Evolutionary conservation across 2,797 vertebrate species (phyloP), one percentile per base, ranked within the genome.

Genomic region (Silurus aristotelis): DNA sequence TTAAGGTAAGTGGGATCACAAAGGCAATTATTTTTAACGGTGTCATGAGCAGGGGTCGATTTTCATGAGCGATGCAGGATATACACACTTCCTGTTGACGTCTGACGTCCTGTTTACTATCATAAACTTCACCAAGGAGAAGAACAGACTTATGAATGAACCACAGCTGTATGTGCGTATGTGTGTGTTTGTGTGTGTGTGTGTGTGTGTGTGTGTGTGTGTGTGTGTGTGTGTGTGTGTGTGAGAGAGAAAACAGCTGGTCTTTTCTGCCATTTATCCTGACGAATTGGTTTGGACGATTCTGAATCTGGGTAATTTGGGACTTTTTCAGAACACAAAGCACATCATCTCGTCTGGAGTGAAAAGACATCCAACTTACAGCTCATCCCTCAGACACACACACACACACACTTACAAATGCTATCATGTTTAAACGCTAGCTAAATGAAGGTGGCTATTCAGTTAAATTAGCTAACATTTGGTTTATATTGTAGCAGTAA

Each of bases 131-230:
- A 66, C 38, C 38, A 80, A 48, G 38, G 43, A 82, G 48, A 82
- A 27, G 48, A 17, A 19, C 25, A 14, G 22, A 64, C 43, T 63
- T 25, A 80, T 64, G 60, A 63, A 79, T 79, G 31, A 31, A 80
- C 60, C 61, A 64, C 61, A 80, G 61, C 31, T 66, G 78, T 66
- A 31, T 79, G 58, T 79, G 60, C 46, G 31, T 46, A 25, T 81
- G 80, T 82, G 80, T 82, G 80, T 82, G 80, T 38, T 48, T 68
- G 48, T 52, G 63, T 20, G 78, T 66, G 77, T 79, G 77, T n/a
- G 31, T 48, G 43, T n/a, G 43, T 13, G 71, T 73, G 48, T 27
- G 73, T 76, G 73, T 76, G 73, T 55, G 73, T 55, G 22, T 38
- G 71, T 27, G 52, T 27, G 61, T 46, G 48, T 48, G 48, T 6